Evolutionary conservation across 2,113 vertebrate genomes (phyloP).

Genomic region (Anguilla rostrata): DNA sequence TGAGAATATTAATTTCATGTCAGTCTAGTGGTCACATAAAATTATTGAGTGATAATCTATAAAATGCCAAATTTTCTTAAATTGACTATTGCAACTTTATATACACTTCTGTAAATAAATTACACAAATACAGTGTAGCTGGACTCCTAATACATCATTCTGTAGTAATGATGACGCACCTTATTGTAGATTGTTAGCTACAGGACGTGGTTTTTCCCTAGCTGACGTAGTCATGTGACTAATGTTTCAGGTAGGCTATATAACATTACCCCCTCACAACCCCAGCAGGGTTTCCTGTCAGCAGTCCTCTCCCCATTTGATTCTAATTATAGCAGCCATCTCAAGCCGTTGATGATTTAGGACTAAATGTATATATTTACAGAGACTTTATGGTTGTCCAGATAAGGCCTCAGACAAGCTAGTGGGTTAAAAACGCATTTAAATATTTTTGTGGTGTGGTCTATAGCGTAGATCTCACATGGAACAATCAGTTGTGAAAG

Average conservation of each 20-base stretch:
- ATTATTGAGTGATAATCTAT: background rate
- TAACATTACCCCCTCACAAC: background rate
- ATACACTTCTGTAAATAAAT: background rate
- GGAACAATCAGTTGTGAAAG: background rate
- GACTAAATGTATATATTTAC: background rate
- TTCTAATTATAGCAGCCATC: background rate
- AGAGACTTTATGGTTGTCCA: background rate
- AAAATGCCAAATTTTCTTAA: background rate
- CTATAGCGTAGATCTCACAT: background rate
- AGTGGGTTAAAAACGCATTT: background rate
- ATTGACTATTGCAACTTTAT: background rate
- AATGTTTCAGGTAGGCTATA: background rate
- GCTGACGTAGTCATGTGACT: background rate
- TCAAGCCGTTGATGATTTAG: background rate
- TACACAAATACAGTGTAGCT: background rate
- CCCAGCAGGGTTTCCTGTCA: background rate
- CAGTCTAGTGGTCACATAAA: no score
- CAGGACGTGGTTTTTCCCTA: background rate
- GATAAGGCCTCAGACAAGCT: background rate
- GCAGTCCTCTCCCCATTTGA: background rate
- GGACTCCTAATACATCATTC: background rate
- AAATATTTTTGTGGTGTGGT: background rate
- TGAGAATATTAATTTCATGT: no score
- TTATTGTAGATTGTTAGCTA: background rate
- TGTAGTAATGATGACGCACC: background rate